Percentiles rank a stretch among this genome's conserved stretches.
Evolutionary conservation across 92 coral and sea anemone species (phyloP).

Genomic region (Porites lobata): DNA sequence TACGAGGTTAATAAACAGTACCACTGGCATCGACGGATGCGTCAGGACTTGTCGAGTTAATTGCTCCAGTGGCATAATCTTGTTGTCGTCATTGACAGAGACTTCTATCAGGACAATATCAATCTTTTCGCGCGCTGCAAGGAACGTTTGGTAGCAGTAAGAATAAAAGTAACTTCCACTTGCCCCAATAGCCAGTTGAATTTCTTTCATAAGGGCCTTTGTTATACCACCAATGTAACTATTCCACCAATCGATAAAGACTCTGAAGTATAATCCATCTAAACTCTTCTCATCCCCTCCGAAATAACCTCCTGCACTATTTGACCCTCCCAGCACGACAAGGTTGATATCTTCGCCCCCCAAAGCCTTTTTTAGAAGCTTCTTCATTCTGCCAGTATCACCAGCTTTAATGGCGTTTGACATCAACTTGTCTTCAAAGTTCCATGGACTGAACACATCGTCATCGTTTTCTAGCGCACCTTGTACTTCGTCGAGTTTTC

Average conservation of each 20-base stretch:
- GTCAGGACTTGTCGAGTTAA: conserved; percentile 66
- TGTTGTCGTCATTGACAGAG: conserved; percentile 50
- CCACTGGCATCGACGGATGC: conserved; percentile 68
- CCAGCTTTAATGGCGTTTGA: conserved; percentile 18
- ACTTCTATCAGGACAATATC: too few species aligned
- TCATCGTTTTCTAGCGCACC: neutral
- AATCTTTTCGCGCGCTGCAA: conserved; percentile 5
- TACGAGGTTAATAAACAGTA: conserved; percentile 72
- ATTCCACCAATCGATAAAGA: conserved; percentile 78
- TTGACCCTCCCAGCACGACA: conserved; percentile 82
- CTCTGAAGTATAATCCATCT: conserved; percentile 55
- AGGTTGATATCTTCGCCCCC: conserved; percentile 58
- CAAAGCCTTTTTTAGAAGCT: conserved; percentile 61
- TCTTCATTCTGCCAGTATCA: neutral
- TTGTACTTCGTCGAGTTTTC: neutral
- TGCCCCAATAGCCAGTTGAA: conserved; percentile 61
- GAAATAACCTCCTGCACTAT: conserved; percentile 84
- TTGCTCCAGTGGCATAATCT: conserved; percentile 77
- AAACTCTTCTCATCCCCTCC: conserved; percentile 55
- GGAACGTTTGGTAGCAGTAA: conserved; percentile 77
- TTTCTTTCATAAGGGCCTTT: conserved; percentile 6
- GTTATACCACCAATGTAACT: conserved; percentile 46
- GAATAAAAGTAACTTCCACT: conserved; percentile 77
- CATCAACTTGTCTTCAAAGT: neutral
- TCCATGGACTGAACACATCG: neutral